Conservation (phyloP, 2,888 invertebrate genomes). For the Adela reaumurella region DNA sequence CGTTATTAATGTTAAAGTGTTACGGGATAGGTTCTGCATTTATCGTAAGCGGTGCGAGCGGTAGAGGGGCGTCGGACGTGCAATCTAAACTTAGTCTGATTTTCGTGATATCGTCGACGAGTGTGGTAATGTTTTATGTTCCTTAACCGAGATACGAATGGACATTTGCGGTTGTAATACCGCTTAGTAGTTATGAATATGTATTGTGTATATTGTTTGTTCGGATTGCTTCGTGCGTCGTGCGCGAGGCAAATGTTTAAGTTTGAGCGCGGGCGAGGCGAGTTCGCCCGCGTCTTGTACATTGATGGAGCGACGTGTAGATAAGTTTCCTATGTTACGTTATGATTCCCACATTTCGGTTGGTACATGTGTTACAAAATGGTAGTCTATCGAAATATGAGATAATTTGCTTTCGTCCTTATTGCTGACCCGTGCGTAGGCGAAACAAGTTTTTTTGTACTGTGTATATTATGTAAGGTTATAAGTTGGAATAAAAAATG, state of each 20-base stretch:
- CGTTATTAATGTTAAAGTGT: conserved; percentile 14
- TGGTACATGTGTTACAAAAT: conserved; percentile 36
- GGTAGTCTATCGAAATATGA: conserved; percentile 40
- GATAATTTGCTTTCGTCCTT: conserved; percentile 53
- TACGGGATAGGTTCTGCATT: conserved; percentile 53
- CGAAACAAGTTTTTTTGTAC: conserved; percentile 75
- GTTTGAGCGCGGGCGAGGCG: conserved; percentile 50
- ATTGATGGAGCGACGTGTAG: conserved; percentile 49
- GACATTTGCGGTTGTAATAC: conserved; percentile 49
- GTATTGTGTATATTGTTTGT: conserved; percentile 53
- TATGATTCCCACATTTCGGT: conserved; percentile 39
- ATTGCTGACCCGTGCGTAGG: conserved; percentile 38
- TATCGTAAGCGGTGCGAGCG: conserved; percentile 43
- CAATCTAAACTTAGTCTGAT: conserved; percentile 54
- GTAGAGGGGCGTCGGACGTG: conserved; percentile 14
- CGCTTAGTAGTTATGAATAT: conserved; percentile 54
- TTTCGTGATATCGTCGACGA: conserved; percentile 51
- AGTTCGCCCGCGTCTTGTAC: conserved; percentile 56
- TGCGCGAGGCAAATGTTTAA: conserved; percentile 48
- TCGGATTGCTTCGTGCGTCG: conserved; percentile 56
- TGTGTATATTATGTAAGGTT: conserved; percentile 79
- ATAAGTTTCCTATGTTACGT: conserved; percentile 53
- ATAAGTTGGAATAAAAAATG: conserved; percentile 62
- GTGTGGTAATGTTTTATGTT: conserved; percentile 55
- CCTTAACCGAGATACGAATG: conserved; percentile 54